Base-by-base conservation (phyloP, 2,113 vertebrate genomes). In the Callocephalon fimbriatum region DNA sequence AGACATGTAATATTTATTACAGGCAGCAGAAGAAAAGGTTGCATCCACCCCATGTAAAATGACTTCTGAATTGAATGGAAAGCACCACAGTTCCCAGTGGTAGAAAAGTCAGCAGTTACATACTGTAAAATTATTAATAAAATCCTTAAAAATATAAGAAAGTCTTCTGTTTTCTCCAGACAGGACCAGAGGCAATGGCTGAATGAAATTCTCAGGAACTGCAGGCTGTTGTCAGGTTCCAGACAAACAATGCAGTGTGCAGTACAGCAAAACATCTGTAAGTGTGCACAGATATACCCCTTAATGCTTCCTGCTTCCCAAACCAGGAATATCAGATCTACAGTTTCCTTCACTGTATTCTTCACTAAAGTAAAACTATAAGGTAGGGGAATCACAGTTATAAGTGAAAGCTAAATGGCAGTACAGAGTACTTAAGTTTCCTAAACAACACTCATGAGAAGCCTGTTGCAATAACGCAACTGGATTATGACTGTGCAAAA, bases 1-100 rank as follows among this genome's bases (percentile, higher is more conserved):
- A 95, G 82, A 48, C 29, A 86, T 92, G 37, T 29, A 93, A 88
- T 88, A 95, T 93, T 92, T 95, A 90, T 93, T 51, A 95, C 27
- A 82, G 73, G 31, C 21, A 93, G 58, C 74, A 62, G 50, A 68
- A 77, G 25, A 88, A 94, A 95, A 93, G 67, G 62, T 88, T 95
- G 71, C 32, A 73, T 45, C 44, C 58, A 40, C 25, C 16, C 74
- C 51, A 20, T 0, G 1, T 48, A 86, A 82, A 90, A 76, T 40
- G 12, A 78, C 27, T 82, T 70, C 62, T 61, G 82, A 93, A 61
- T 32, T n/a, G 81, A 95, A 72, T 20, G 31, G n/a, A 83, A 95
- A 93, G 48, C 20, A 40, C 37, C 37, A 47, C 29, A 37, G 16
- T 12, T 68, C 58, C 48, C 58, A 61, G 21, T 7, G 14, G 56